phyloP scores from a whole-genome alignment of 1,140 invertebrate species.

The Drosophila subobscura region DNA sequence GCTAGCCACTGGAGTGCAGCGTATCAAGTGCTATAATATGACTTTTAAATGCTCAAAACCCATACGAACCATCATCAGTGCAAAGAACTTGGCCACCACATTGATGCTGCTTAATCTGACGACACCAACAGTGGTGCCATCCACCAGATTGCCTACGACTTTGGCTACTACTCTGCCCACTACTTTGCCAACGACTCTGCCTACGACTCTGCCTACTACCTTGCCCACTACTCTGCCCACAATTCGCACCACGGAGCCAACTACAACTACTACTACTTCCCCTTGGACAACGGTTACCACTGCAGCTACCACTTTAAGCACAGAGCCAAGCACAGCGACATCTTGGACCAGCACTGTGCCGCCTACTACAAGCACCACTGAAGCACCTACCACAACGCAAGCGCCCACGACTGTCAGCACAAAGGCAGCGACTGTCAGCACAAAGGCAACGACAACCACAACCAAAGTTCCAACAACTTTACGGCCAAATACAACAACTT shows the following conservation, averaged over 20 bases:
- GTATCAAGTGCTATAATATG: constrained; percentile 71
- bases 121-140: constrained; percentile 52
- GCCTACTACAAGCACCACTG: constrained; percentile 22
- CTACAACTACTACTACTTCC: constrained; percentile 23
- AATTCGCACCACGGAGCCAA: constrained; percentile 29
- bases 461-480: not conserved
- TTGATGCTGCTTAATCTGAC: constrained; percentile 73
- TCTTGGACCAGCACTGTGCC: constrained; percentile 21
- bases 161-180: constrained; percentile 32
- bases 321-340: not conserved
- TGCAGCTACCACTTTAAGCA: constrained; percentile 3
- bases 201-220: constrained; percentile 22
- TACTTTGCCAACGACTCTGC: constrained; percentile 21
- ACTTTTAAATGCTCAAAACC: constrained; percentile 78
- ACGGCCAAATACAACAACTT: not conserved
- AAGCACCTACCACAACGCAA: constrained; percentile 10
- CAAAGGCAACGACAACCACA: not conserved
- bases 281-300: constrained; percentile 31
- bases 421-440: constrained; percentile 14
- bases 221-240: constrained; percentile 27
- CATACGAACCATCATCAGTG: constrained; percentile 40
- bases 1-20: constrained; percentile 39
- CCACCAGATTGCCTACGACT: constrained; percentile 39
- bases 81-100: constrained; percentile 61
- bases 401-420: constrained; percentile 18